A percentile compares a stretch with the other conserved stretches of the same genome.
These are phyloP conservation scores for Uropetala carovei DNA, from an alignment of 2,888 invertebrate genomes.

Conservation along the genomic window DNA sequence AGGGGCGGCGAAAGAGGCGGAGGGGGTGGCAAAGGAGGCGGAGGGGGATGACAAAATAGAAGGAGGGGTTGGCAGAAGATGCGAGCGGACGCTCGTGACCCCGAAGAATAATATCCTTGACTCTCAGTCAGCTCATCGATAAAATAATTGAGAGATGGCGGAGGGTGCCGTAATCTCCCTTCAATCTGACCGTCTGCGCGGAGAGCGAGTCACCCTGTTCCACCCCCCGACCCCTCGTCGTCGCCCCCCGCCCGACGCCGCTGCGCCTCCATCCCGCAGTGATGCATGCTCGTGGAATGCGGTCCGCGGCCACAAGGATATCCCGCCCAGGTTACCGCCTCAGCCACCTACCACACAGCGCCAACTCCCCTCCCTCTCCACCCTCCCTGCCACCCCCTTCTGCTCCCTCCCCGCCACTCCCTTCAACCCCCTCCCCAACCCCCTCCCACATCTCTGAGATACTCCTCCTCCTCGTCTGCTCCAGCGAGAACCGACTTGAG, in stretches of 20 bases:
- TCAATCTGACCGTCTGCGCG: too few species aligned
- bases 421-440: too few species aligned
- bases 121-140: slow-evolving; percentile 7
- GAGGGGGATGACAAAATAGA: neutral
- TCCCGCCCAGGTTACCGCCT: neutral
- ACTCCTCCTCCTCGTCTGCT: too few species aligned
- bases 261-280: neutral
- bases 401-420: neutral
- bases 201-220: too few species aligned
- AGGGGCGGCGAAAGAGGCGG: neutral
- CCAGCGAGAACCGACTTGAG: too few species aligned
- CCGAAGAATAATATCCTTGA: slow-evolving; percentile 16
- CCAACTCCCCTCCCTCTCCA: too few species aligned
- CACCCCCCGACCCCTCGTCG: neutral
- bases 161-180: neutral
- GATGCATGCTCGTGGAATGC: neutral
- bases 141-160: slow-evolving; percentile 2
- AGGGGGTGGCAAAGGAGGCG: neutral
- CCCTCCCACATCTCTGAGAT: too few species aligned
- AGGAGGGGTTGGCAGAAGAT: neutral
- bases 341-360: too few species aligned
- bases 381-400: neutral
- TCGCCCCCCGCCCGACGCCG: neutral
- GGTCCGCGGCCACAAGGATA: neutral
- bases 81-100: neutral